phyloP scores from a whole-genome alignment of 2,888 invertebrate species.

The Dicyrtomina minuta region DNA sequence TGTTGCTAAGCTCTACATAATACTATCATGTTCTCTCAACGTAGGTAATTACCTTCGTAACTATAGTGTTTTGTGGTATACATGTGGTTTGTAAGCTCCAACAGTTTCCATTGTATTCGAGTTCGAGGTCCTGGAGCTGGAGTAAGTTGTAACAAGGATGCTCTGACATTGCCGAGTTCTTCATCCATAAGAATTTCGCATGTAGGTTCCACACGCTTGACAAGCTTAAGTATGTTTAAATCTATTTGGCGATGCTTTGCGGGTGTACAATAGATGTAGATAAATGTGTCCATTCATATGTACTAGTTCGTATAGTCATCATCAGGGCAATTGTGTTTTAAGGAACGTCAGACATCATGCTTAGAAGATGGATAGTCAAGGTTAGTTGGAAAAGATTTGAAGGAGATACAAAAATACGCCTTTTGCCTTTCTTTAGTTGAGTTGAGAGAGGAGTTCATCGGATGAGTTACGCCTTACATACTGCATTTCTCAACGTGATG shows the following conservation, averaged over 20 bases:
- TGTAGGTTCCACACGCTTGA: background rate
- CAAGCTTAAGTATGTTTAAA: too few relatives aligned
- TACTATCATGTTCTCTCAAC: background rate
- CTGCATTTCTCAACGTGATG: too few relatives aligned
- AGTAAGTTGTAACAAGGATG: background rate
- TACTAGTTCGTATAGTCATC: background rate
- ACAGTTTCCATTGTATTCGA: background rate
- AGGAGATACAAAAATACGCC: constrained; percentile 3
- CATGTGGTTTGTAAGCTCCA: background rate
- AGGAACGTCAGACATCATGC: background rate
- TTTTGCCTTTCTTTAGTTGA: too few relatives aligned
- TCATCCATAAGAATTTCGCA: constrained; percentile 1
- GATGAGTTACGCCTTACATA: too few relatives aligned
- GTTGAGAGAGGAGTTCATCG: constrained; percentile 1
- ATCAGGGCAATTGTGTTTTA: background rate
- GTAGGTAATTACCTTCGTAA: background rate
- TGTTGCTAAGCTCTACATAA: background rate
- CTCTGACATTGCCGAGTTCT: background rate
- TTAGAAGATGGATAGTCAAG: constrained; percentile 6
- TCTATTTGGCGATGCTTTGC: too few relatives aligned
- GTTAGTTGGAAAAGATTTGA: constrained; percentile 11
- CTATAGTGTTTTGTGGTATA: background rate
- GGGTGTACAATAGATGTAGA: too few relatives aligned
- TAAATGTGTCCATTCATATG: background rate
- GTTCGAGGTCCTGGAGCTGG: too few relatives aligned